These are phyloP conservation scores for Brachypodius melanocephalos DNA, from an alignment of 2,113 vertebrate genomes.

Conservation along the genomic window DNA sequence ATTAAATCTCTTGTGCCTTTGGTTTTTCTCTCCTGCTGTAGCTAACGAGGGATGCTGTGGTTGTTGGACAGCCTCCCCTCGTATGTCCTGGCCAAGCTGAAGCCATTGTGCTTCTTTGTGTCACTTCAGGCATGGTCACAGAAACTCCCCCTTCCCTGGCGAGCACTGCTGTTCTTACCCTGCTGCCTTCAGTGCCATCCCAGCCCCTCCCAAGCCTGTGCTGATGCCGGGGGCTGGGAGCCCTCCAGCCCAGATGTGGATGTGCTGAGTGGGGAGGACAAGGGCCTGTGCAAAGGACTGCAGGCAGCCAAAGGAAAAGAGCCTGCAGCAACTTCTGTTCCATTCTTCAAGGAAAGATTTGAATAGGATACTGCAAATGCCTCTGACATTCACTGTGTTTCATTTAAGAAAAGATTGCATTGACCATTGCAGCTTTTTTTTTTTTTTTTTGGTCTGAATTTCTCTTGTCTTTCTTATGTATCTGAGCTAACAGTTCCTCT, in stretches of 20 bases:
- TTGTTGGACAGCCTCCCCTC: not conserved
- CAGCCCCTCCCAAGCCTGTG: not conserved
- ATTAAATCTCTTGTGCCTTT: not conserved
- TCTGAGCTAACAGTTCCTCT: not conserved
- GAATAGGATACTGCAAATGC: not conserved
- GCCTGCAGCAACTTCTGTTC: not conserved
- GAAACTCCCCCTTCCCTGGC: not conserved
- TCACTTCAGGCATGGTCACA: accelerated
- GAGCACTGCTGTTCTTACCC: not conserved
- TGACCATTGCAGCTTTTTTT: not conserved
- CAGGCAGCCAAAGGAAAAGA: not conserved
- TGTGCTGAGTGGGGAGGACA: not conserved
- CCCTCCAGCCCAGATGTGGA: not conserved
- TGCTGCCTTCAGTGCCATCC: not conserved
- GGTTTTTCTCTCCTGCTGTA: not conserved
- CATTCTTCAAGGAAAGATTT: not conserved
- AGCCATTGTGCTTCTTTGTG: not conserved
- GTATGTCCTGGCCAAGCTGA: not conserved
- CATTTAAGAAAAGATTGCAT: not conserved
- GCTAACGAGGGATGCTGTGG: not conserved
- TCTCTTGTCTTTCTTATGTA: not conserved
- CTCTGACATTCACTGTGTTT: not conserved
- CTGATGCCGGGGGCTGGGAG: not conserved
- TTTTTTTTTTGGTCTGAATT: not conserved
- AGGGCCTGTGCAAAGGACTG: not conserved